A percentile compares a stretch with the other conserved stretches of the same genome.
Evolutionary conservation across 2,888 invertebrate species (phyloP).

Genomic region (Tetropium fuscum): DNA sequence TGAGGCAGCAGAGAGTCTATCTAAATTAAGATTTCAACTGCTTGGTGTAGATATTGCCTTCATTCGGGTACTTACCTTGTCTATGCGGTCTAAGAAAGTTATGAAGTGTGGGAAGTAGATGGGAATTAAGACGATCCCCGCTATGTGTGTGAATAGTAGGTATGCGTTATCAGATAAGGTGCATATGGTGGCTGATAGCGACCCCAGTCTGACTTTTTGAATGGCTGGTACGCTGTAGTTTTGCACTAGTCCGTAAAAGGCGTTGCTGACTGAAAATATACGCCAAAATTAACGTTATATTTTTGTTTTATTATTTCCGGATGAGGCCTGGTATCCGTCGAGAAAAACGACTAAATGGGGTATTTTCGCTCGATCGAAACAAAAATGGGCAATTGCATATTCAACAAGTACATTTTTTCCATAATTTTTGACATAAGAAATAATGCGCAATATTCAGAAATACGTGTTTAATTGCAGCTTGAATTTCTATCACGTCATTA

Average conservation of each 20-base stretch:
- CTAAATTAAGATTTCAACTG: background rate
- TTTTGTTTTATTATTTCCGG: too few species aligned
- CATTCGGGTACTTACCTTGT: slow-evolving; percentile 1
- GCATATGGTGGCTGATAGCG: background rate
- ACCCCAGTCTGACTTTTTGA: background rate
- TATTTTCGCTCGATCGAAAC: too few species aligned
- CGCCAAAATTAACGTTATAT: too few species aligned
- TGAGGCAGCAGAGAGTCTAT: background rate
- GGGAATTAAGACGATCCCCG: slow-evolving; percentile 4
- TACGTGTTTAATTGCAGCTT: too few species aligned
- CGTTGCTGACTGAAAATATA: background rate
- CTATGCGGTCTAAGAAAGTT: slow-evolving; percentile 1
- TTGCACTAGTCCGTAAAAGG: background rate
- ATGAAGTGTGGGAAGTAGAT: slow-evolving; percentile 4
- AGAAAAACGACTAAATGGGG: too few species aligned
- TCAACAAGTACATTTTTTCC: too few species aligned
- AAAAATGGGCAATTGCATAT: too few species aligned
- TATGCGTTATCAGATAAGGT: slow-evolving; percentile 2
- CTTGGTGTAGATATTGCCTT: background rate
- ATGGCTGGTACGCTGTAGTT: background rate
- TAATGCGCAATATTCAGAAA: too few species aligned
- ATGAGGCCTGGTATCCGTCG: too few species aligned
- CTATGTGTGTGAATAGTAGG: background rate
- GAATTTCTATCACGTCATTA: too few species aligned
- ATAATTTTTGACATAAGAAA: too few species aligned